Evolutionary conservation across 2,888 invertebrate genomes (phyloP).

Genomic region (Scaptomyza caliginosa): DNA sequence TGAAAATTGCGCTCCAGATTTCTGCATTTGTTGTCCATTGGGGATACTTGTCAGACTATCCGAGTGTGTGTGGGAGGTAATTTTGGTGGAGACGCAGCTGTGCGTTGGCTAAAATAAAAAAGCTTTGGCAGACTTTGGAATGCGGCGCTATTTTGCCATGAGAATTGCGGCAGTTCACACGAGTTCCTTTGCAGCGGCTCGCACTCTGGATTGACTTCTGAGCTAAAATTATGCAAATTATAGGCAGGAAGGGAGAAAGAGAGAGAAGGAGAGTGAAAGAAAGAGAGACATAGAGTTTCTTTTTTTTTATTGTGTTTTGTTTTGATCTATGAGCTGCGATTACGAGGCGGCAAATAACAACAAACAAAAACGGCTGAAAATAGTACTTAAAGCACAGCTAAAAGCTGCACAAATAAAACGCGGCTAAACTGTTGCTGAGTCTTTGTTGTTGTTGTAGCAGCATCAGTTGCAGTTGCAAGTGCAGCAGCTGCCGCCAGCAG

Average conservation of each 20-base stretch:
- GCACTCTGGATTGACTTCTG: constrained; percentile 44
- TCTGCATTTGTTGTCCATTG: constrained; percentile 11
- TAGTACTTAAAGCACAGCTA: constrained; percentile 26
- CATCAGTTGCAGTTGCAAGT: constrained; percentile 40
- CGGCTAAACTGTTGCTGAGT: constrained; percentile 44
- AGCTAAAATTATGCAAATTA: constrained; percentile 61
- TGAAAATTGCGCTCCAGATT: constrained; percentile 39
- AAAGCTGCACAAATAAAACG: constrained; percentile 74
- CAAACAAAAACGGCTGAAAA: constrained; percentile 33
- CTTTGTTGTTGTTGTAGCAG: neutral
- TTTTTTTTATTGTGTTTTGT: too few species aligned
- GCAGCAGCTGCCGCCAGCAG: constrained; percentile 64
- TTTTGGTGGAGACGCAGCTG: constrained; percentile 39
- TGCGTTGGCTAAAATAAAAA: constrained; percentile 39
- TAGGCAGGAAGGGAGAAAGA: constrained; percentile 3
- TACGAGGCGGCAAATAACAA: constrained; percentile 57
- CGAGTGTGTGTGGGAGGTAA: constrained; percentile 29
- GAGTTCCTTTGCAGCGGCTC: constrained; percentile 30
- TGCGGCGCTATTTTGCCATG: constrained; percentile 54
- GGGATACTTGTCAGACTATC: constrained; percentile 5
- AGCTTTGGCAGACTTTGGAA: constrained; percentile 33
- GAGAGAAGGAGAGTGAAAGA: constrained; percentile 3
- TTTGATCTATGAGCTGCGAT: constrained; percentile 75
- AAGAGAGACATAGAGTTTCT: constrained; percentile 16
- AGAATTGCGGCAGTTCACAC: constrained; percentile 57